phyloP scores from a whole-genome alignment of 1,140 invertebrate species.

The Zaprionus inermis region DNA sequence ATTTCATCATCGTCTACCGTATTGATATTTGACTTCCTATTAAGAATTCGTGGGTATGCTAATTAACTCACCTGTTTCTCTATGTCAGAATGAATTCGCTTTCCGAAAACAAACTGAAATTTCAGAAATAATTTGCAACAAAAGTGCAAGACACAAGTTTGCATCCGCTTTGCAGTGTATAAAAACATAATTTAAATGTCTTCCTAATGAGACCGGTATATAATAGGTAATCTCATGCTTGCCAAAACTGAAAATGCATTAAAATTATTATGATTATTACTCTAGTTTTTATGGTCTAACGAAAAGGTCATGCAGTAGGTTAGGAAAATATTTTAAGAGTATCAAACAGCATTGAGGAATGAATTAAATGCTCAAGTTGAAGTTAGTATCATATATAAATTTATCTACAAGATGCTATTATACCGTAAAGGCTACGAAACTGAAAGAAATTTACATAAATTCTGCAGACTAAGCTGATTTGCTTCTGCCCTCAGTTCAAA shows the following conservation, averaged over 20 bases:
- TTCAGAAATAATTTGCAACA: not conserved
- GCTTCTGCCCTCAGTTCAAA: too few species aligned
- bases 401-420: not conserved
- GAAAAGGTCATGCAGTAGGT: not conserved
- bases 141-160: not conserved
- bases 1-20: not conserved
- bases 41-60: not conserved
- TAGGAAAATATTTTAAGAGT: not conserved
- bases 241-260: not conserved
- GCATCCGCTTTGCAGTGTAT: not conserved
- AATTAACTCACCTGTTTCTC: not conserved
- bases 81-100: not conserved
- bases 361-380: not conserved
- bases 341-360: not conserved
- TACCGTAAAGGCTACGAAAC: not conserved
- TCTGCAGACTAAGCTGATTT: not conserved
- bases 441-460: not conserved
- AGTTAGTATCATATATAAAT: conserved; percentile 3
- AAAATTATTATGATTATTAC: not conserved
- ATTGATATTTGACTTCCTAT: conserved; percentile 5
- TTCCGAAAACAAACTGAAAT: not conserved
- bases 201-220: not conserved
- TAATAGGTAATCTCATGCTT: not conserved
- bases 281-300: not conserved
- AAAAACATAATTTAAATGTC: not conserved